Evolutionary conservation across 2,888 invertebrate species (phyloP).

Genomic region (Phoronis australis): DNA sequence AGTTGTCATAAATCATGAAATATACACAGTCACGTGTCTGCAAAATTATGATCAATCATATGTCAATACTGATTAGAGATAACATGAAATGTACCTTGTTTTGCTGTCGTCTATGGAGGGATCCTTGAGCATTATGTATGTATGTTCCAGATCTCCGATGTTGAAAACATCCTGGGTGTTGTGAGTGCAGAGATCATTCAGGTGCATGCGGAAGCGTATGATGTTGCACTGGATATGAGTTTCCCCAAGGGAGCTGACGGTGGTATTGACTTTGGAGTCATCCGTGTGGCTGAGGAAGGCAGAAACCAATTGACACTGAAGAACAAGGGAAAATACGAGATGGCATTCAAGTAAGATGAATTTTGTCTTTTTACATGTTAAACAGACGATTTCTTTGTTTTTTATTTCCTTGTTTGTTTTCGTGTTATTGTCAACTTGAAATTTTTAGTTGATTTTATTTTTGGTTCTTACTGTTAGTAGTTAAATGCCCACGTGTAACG

Average conservation of each 20-base stretch:
- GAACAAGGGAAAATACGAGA: conserved; percentile 54
- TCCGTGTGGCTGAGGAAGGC: conserved; percentile 48
- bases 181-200: conserved; percentile 46
- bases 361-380: no score
- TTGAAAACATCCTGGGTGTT: conserved; percentile 48
- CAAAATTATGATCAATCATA: not conserved
- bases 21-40: not conserved
- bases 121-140: not conserved
- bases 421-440: no score
- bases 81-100: not conserved
- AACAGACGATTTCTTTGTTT: no score
- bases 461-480: no score
- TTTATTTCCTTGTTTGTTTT: no score
- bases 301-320: conserved; percentile 50
- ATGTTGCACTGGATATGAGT: conserved; percentile 53
- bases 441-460: no score
- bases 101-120: not conserved
- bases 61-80: no score
- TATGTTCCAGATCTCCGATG: conserved; percentile 42
- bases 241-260: conserved; percentile 55
- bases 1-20: not conserved
- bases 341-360: conserved; percentile 47
- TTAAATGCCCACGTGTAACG: no score
- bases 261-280: conserved; percentile 52
- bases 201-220: conserved; percentile 52